Conservation (phyloP, 2,797 vertebrate species). For the Syngnathus acus region DNA sequence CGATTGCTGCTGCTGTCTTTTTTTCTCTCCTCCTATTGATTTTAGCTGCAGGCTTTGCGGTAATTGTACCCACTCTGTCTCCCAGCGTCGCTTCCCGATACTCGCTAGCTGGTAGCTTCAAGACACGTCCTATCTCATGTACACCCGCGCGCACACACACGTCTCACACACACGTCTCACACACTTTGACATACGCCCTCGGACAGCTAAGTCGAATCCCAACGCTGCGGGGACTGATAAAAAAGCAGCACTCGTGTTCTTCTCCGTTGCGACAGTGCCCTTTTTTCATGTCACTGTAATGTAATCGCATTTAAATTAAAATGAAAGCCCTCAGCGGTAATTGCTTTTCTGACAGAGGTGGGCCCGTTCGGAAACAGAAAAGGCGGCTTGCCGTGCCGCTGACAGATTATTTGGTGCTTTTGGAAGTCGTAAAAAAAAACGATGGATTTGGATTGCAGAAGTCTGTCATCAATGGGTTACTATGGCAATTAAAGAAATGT, state of each 20-base stretch:
- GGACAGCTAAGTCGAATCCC: constrained; percentile 30
- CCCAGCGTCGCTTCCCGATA: constrained; percentile 28
- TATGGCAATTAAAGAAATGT: background rate
- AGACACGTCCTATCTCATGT: constrained; percentile 9
- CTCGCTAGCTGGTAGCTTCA: constrained; percentile 16
- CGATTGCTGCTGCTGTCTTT: constrained; percentile 15
- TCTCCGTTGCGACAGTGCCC: constrained; percentile 57
- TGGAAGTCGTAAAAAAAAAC: constrained; percentile 16
- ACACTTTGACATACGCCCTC: constrained; percentile 14
- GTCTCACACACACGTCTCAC: constrained; percentile 3
- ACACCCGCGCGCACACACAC: background rate
- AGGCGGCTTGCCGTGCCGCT: constrained; percentile 34
- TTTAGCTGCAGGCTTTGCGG: constrained; percentile 34
- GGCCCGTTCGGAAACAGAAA: constrained; percentile 66
- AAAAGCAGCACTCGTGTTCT: constrained; percentile 53
- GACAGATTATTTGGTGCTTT: constrained; percentile 44
- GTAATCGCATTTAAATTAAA: constrained; percentile 76
- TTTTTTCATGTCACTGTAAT: constrained; percentile 66
- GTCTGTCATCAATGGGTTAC: constrained; percentile 15
- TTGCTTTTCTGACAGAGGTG: constrained; percentile 77
- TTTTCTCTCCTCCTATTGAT: constrained; percentile 28
- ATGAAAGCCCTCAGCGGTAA: constrained; percentile 70
- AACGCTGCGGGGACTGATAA: constrained; percentile 58
- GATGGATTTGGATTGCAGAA: constrained; percentile 28
- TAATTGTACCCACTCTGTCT: constrained; percentile 50